These are phyloP conservation scores for Drosophila putrida DNA, from an alignment of 2,888 invertebrate species.

Conservation along the genomic window DNA sequence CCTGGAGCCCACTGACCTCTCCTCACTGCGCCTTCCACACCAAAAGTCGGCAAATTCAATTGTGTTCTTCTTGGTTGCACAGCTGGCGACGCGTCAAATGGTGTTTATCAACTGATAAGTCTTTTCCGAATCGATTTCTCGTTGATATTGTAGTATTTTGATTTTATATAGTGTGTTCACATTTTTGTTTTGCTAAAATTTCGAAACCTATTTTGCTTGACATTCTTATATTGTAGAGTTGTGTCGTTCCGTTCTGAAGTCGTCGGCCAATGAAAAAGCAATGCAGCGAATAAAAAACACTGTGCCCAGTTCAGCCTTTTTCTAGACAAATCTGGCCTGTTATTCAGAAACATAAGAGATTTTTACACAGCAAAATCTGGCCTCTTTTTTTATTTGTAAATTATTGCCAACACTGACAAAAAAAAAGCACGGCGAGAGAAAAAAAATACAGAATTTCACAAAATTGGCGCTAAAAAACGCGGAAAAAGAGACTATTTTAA, in stretches of 20 bases:
- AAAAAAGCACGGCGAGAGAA: no score
- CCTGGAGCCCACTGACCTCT: conserved; percentile 1
- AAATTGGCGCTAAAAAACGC: no score
- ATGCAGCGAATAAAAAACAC: no score
- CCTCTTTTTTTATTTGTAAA: no score
- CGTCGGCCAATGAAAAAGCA: no score
- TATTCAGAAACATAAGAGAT: no score
- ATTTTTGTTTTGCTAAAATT: conserved; percentile 9
- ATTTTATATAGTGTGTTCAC: not conserved
- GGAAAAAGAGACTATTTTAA: no score
- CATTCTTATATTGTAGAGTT: conserved; percentile 17
- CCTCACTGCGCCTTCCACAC: conserved; percentile 6
- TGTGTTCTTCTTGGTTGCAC: conserved; percentile 15
- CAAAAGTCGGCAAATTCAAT: conserved; percentile 20
- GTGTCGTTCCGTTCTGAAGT: conserved; percentile 18
- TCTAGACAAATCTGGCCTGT: no score
- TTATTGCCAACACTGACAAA: no score
- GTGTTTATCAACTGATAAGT: conserved; percentile 25
- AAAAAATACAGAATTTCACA: no score
- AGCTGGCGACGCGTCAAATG: conserved; percentile 42
- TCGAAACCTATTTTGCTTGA: conserved; percentile 3
- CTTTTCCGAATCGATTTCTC: conserved; percentile 1
- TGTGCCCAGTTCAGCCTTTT: no score
- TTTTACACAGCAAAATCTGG: no score
- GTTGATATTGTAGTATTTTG: not conserved